These are phyloP conservation scores for Aegotheles bennettii DNA, from an alignment of 2,113 vertebrate species.

Conservation along the genomic window DNA sequence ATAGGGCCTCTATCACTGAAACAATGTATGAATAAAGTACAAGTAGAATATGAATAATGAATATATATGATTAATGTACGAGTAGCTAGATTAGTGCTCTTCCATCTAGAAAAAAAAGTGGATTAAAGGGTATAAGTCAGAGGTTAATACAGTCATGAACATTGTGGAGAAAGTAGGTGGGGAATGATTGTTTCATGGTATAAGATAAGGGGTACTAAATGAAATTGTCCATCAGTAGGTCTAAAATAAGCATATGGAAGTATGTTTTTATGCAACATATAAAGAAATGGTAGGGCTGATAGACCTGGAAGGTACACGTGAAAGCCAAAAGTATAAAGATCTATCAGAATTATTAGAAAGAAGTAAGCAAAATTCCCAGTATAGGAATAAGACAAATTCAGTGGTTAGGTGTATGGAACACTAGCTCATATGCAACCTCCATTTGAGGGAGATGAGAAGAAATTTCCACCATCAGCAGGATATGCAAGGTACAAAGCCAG, in stretches of 20 bases:
- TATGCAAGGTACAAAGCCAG: background rate
- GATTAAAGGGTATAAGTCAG: background rate
- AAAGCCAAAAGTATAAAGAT: background rate
- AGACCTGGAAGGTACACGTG: background rate
- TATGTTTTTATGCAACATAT: background rate
- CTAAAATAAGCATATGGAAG: background rate
- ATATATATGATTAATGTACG: no score
- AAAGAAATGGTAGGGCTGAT: background rate
- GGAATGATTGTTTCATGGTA: background rate
- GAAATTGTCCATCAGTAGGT: background rate
- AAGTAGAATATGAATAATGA: no score
- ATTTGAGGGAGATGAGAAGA: background rate
- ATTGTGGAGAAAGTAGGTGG: background rate
- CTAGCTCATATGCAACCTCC: background rate
- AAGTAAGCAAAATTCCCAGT: background rate
- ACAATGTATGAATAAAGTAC: background rate
- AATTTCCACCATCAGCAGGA: background rate
- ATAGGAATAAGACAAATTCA: background rate
- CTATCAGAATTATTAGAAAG: background rate
- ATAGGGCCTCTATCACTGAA: background rate
- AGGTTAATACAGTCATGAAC: background rate
- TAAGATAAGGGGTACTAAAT: background rate
- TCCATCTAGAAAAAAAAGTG: background rate
- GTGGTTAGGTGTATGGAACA: background rate
- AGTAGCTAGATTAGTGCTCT: background rate